Base-by-base conservation (phyloP, 1,140 invertebrate genomes). In the Lordiphosa collinella region DNA sequence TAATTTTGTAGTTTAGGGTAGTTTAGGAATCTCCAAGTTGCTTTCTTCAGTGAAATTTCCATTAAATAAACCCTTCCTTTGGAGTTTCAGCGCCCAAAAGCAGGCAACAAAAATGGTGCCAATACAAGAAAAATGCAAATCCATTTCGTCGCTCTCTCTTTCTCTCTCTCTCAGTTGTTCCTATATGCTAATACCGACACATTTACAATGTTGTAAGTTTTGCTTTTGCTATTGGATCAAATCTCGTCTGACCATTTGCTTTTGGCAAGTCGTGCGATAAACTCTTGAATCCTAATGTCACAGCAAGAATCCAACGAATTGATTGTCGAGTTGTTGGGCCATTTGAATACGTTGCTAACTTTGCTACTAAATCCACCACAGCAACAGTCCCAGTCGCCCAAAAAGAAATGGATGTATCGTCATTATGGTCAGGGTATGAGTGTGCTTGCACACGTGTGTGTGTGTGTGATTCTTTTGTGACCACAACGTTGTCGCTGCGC, bases 331-430 rank as follows among this genome's bases (percentile, higher is more conserved):
- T 37, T 76, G 31, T 11, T 76, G 14, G 14, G 46, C 31, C 52
- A 51, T 36, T 46, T 76, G 5, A 76, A 55, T 49, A 40, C 52
- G 12, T 38, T 66, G 44, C 56, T 64, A 58, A 51, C 38, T 41
- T 48, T 49, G 18, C 29, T 76, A 36, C 18, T 3, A 18, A 18
- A 18, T 18, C 18, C 18, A 3, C 18, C 18, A 18, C 38, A 41
- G 18, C 59, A 68, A 36, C 48, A 68, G 25, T 9, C 29, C 13
- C 31, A 54, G 38, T 8, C 29, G n/a, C 56, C 65, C 22, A 54
- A 75, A 55, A 76, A 58, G 44, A 63, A 68, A 44, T 64, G 41
- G 54, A 64, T 74, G 34, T 37, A 67, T 49, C 53, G 63, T 31
- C 49, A 57, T n/a, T 62, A 59, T 47, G 10, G 22, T 8, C 34